Base-by-base conservation (phyloP, 2,888 invertebrate genomes). In the Beris morrisii region DNA sequence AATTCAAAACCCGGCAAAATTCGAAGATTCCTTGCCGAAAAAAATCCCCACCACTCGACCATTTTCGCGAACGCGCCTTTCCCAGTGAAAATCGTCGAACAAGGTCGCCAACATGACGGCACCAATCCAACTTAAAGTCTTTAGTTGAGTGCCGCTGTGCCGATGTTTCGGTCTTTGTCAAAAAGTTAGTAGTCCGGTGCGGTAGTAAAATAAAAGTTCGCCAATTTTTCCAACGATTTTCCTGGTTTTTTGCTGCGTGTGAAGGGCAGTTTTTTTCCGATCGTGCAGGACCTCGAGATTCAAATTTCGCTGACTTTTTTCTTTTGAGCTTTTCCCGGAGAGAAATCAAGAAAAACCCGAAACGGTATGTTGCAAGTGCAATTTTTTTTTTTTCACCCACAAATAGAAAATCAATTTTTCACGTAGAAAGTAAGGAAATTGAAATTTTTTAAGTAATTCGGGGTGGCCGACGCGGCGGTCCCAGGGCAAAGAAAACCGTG, bases 131-230 rank as follows among this genome's bases (percentile, higher is more conserved):
- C 3, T 38, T 3, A 38, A 3, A 6, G n/a, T 15, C 15, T 15
- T 48, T 15, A 48, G n/a, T 48, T 48, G 48, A 54, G 64, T 63
- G 53, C 31, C 53, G 53, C 44, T 54, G 64, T 67, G 65, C 57
- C 58, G 67, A 54, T 64, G 64, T 59, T 52, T 64, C 64, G 58
- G 67, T 59, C 67, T 67, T 64, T 67, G 67, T 67, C 67, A 65
- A 67, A 67, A 65, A 59, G 48, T 59, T 58, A 45, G 54, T 55
- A 55, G 67, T 64, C 38, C 48, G 67, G 67, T 65, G 54, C 64
- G 48, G 67, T 55, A 46, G 66, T 63, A 9, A 45, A 15, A 38
- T 38, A 38, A 38, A 38, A 38, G 38, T 38, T 38, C 9, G 38
- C 38, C 5, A 38, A 7, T 38, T 38, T 38, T 38, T 38, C 9